Evolutionary conservation across 2,113 vertebrate genomes (phyloP).

Genomic region (Erythrolamprus reginae): DNA sequence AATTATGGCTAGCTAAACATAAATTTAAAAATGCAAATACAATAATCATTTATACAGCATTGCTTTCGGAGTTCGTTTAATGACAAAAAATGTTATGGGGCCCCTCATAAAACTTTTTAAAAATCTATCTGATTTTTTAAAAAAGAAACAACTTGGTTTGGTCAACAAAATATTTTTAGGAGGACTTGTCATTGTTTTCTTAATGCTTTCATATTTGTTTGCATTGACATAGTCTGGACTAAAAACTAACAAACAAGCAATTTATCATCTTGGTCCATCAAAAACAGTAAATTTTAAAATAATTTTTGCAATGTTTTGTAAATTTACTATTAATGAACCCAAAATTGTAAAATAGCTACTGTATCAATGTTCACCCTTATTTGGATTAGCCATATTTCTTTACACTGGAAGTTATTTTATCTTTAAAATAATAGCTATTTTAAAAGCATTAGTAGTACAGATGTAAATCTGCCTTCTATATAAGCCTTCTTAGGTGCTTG

Average conservation of each 20-base stretch:
- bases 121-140: background rate
- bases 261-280: background rate
- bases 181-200: background rate
- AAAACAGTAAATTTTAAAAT: background rate
- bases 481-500: background rate
- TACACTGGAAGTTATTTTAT: background rate
- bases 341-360: background rate
- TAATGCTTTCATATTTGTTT: background rate
- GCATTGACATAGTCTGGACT: background rate
- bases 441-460: background rate
- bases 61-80: background rate
- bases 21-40: background rate
- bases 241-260: background rate
- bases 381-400: background rate
- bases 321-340: background rate
- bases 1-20: background rate
- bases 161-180: background rate
- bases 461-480: background rate
- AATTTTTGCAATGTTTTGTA: background rate
- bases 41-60: background rate
- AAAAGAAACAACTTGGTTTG: background rate
- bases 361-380: background rate
- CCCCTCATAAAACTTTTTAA: no score
- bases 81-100: background rate
- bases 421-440: background rate